Evolutionary conservation across 2,888 invertebrate species (phyloP).

Genomic region (Agrilus biguttatus): DNA sequence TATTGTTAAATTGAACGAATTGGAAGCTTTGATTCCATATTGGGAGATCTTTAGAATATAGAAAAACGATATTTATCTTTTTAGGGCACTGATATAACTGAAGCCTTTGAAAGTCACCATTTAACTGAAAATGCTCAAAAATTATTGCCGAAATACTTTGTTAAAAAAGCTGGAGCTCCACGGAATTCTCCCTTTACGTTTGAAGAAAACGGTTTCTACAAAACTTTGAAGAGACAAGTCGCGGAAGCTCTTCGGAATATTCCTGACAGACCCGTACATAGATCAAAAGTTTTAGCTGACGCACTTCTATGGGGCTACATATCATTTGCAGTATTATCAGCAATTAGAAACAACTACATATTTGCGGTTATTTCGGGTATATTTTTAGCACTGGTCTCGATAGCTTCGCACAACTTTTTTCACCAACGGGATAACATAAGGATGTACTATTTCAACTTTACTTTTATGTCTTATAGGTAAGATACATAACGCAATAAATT

Average conservation of each 20-base stretch:
- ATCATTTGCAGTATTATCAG: constrained; percentile 25
- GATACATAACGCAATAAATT: not conserved
- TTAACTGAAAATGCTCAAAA: constrained; percentile 39
- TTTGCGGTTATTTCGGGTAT: constrained; percentile 38
- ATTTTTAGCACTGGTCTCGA: constrained; percentile 39
- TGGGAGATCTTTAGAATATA: too few species aligned
- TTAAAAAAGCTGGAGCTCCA: constrained; percentile 43
- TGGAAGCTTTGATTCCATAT: too few species aligned
- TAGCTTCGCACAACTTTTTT: constrained; percentile 56
- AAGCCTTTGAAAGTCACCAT: constrained; percentile 58
- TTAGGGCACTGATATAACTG: constrained; percentile 4
- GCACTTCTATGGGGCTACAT: constrained; percentile 24
- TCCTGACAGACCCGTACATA: constrained; percentile 23
- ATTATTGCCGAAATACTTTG: constrained; percentile 47
- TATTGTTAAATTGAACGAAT: too few species aligned
- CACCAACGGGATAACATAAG: constrained; percentile 57
- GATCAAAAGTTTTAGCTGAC: constrained; percentile 28
- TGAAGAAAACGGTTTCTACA: constrained; percentile 57
- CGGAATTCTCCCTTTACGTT: constrained; percentile 60
- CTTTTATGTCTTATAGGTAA: constrained; percentile 44
- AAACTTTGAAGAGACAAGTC: constrained; percentile 45
- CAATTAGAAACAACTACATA: constrained; percentile 24
- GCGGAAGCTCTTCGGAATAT: constrained; percentile 39
- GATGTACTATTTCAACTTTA: constrained; percentile 57
- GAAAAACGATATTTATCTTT: too few species aligned